These are phyloP conservation scores for Cyrtodaria siliqua DNA, from an alignment of 2,888 invertebrate genomes.

Conservation along the genomic window DNA sequence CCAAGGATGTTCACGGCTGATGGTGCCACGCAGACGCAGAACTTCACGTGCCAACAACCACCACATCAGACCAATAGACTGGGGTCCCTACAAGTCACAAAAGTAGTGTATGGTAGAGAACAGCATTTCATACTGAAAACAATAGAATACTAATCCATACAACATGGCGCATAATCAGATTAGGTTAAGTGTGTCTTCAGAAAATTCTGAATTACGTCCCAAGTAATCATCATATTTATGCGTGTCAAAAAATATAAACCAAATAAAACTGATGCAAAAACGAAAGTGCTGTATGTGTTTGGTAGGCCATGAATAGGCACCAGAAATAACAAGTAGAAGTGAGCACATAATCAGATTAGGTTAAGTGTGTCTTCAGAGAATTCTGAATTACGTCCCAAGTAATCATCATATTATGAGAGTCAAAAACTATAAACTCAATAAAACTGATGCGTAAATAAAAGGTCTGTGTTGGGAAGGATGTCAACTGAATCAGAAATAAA, in stretches of 20 bases:
- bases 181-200: neutral
- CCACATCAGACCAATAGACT: slow-evolving; percentile 99
- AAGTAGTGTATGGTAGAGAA: neutral
- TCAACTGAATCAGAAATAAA: too few relatives aligned
- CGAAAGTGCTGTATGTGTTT: too few relatives aligned
- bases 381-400: slow-evolving; percentile 16
- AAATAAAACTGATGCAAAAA: too few relatives aligned
- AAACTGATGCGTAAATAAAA: too few relatives aligned
- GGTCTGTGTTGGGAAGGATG: too few relatives aligned
- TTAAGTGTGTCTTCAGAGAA: neutral
- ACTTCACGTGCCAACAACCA: slow-evolving; percentile 98
- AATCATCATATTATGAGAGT: slow-evolving; percentile 12
- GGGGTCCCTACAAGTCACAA: slow-evolving; percentile 89
- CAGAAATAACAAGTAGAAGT: too few relatives aligned
- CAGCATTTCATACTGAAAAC: neutral
- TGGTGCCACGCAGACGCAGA: slow-evolving; percentile 96
- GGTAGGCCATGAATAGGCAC: too few relatives aligned
- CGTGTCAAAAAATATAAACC: too few relatives aligned
- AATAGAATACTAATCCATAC: too few relatives aligned
- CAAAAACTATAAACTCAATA: too few relatives aligned
- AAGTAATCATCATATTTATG: slow-evolving; percentile 6
- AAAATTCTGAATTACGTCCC: slow-evolving; percentile 16
- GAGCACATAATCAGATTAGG: neutral
- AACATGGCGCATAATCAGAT: too few relatives aligned
- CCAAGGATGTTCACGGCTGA: slow-evolving; percentile 97